phyloP scores from a whole-genome alignment of 2,888 invertebrate species.

The Dascillus cervinus region DNA sequence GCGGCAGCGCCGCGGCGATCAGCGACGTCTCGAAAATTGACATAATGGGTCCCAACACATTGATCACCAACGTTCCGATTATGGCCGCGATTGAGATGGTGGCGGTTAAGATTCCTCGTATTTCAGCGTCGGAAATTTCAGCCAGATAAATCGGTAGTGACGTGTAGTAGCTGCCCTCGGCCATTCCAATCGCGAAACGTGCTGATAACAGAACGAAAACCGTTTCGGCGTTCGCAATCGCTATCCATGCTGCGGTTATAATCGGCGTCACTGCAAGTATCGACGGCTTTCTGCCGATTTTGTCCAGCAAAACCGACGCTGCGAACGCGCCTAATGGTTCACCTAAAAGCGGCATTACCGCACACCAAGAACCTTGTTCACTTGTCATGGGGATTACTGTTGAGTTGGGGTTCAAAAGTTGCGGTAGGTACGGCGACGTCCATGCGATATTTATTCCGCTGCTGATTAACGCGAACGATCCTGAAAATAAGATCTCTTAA shows the following conservation, averaged over 20 bases:
- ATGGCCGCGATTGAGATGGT: constrained; percentile 51
- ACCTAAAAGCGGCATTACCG: constrained; percentile 57
- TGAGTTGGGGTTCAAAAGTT: constrained; percentile 38
- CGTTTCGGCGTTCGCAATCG: constrained; percentile 51
- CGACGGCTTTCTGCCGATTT: constrained; percentile 52
- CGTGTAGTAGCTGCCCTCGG: constrained; percentile 39
- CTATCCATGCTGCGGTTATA: constrained; percentile 53
- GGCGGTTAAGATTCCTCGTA: constrained; percentile 53
- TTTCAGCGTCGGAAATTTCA: constrained; percentile 50
- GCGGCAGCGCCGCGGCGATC: constrained; percentile 51
- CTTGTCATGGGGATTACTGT: constrained; percentile 46
- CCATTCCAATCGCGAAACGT: constrained; percentile 45
- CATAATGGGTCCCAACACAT: constrained; percentile 53
- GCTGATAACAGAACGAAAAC: constrained; percentile 48
- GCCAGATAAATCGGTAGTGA: constrained; percentile 51
- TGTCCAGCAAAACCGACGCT: constrained; percentile 55
- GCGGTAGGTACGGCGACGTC: constrained; percentile 52
- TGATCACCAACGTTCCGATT: constrained; percentile 53
- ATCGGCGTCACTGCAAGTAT: constrained; percentile 30
- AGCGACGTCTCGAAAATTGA: constrained; percentile 48
- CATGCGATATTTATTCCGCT: constrained; percentile 44
- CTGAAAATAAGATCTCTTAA: constrained; percentile 24
- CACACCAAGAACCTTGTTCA: constrained; percentile 54
- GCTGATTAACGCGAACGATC: constrained; percentile 29
- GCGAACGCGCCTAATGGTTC: constrained; percentile 55